Evolutionary conservation across 2,113 vertebrate genomes (phyloP).

Genomic region (Pedionomus torquatus): DNA sequence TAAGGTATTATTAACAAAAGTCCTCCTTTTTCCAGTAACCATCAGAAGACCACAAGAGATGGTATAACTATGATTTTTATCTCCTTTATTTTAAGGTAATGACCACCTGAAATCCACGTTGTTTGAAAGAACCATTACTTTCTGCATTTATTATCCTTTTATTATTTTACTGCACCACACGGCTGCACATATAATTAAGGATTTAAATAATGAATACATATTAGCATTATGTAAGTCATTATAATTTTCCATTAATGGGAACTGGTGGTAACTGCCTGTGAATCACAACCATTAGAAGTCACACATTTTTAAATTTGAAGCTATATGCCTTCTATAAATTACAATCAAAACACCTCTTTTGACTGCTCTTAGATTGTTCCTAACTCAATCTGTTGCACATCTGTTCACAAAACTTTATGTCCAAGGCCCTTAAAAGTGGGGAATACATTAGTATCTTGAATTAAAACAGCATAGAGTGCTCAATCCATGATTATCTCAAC

Average conservation of each 20-base stretch:
- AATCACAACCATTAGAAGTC: constrained; percentile 30
- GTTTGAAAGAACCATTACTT: constrained; percentile 16
- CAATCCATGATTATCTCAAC: constrained; percentile 5
- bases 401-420: constrained; percentile 19
- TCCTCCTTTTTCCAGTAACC: not conserved
- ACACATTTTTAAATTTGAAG: constrained; percentile 21
- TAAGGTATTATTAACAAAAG: not conserved
- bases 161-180: constrained; percentile 39
- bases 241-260: constrained; percentile 41
- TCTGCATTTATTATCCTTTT: constrained; percentile 31
- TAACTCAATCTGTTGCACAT: constrained; percentile 20
- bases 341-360: constrained; percentile 15
- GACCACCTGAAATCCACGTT: not conserved
- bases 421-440: not conserved
- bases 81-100: not conserved
- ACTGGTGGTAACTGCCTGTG: constrained; percentile 15
- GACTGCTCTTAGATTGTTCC: constrained; percentile 1
- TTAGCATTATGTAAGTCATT: constrained; percentile 52
- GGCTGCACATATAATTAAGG: constrained; percentile 46
- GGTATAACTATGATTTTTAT: not conserved
- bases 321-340: constrained; percentile 11
- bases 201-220: constrained; percentile 64
- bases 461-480: not conserved
- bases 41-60: not conserved
- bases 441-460: constrained; percentile 5